Conservation (phyloP, 2,113 vertebrate genomes). For the Okapia johnstoni region DNA sequence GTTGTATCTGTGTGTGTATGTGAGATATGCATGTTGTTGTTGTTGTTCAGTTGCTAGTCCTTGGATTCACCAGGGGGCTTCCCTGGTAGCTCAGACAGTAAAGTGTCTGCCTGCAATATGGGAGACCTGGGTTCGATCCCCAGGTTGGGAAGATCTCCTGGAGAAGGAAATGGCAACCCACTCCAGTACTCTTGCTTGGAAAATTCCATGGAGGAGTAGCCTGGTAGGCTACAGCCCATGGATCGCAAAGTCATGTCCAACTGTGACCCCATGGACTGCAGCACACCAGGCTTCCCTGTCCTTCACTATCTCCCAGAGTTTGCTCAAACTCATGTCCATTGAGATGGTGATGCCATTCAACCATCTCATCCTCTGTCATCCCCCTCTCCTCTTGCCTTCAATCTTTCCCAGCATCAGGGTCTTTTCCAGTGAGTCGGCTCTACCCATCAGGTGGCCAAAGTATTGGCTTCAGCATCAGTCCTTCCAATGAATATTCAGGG, state of each 20-base stretch:
- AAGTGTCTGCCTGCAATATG: too few species aligned
- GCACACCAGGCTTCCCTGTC: not conserved
- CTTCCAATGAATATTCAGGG: not conserved
- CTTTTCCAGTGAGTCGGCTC: not conserved
- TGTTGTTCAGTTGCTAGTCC: not conserved
- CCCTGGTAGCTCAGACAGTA: too few species aligned
- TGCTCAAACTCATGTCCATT: not conserved
- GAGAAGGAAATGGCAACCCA: too few species aligned
- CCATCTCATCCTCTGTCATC: not conserved
- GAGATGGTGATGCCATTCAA: not conserved
- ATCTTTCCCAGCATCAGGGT: not conserved
- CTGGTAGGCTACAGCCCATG: too few species aligned
- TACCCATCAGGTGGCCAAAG: accelerated
- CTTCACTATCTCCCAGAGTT: not conserved
- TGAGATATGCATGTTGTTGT: not conserved
- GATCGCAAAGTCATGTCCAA: not conserved
- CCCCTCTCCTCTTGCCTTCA: not conserved
- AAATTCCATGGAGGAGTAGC: too few species aligned
- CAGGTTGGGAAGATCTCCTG: too few species aligned
- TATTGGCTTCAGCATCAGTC: not conserved
- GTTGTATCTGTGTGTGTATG: not conserved
- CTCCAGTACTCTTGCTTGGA: too few species aligned
- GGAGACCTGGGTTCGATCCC: too few species aligned
- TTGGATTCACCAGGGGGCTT: too few species aligned
- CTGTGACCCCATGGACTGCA: not conserved